Conservation (phyloP, 2,797 vertebrate species). For the Acanthiza pusilla region DNA sequence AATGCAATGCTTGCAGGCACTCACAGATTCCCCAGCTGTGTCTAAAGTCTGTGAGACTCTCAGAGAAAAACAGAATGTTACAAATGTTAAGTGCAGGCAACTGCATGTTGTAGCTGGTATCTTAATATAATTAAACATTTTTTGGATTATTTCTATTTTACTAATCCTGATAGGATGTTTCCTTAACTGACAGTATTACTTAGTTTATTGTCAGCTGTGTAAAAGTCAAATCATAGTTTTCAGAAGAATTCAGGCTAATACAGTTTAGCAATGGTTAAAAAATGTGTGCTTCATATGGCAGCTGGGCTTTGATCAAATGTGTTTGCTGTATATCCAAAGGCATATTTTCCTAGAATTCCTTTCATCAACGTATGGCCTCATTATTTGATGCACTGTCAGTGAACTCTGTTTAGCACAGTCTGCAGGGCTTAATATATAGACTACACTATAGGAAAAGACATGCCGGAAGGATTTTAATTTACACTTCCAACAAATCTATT, state of each 20-base stretch:
- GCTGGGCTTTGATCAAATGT: slow-evolving; percentile 45
- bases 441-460: background rate
- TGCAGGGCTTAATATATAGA: background rate
- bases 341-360: slow-evolving; percentile 24
- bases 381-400: slow-evolving; percentile 34
- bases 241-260: background rate
- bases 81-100: background rate
- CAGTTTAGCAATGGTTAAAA: background rate
- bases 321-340: background rate
- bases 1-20: background rate
- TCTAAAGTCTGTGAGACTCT: background rate
- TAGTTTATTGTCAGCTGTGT: background rate
- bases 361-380: background rate
- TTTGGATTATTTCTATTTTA: background rate
- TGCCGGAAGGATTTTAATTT: slow-evolving; percentile 14
- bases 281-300: background rate
- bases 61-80: background rate
- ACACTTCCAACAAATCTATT: slow-evolving; percentile 38
- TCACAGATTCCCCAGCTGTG: background rate
- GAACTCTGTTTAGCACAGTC: background rate
- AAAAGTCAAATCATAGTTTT: background rate
- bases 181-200: background rate
- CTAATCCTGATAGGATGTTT: background rate
- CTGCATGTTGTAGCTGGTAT: background rate
- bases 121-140: background rate